Evolutionary conservation across 2,797 vertebrate genomes (phyloP).

Genomic region (Naso thynnoides): DNA sequence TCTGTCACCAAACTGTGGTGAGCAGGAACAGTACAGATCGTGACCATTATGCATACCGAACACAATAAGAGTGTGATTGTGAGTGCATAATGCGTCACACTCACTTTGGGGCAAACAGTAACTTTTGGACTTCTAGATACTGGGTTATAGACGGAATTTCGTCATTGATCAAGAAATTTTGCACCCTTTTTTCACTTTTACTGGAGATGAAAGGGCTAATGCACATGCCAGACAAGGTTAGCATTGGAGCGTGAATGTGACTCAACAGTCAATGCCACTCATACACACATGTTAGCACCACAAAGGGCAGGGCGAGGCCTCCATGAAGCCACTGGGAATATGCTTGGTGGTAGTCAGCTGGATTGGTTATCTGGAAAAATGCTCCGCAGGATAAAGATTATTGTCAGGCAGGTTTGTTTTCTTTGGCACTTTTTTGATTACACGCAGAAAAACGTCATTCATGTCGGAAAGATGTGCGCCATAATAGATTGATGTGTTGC

Average conservation of each 20-base stretch:
- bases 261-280: slow-evolving; percentile 54
- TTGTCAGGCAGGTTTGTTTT: background rate
- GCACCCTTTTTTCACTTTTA: slow-evolving; percentile 39
- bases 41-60: slow-evolving; percentile 63
- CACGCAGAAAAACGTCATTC: background rate
- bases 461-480: background rate
- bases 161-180: slow-evolving; percentile 33
- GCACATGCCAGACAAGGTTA: slow-evolving; percentile 70
- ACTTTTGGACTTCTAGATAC: slow-evolving; percentile 29
- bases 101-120: slow-evolving; percentile 16
- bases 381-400: background rate
- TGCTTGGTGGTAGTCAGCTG: slow-evolving; percentile 7
- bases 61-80: slow-evolving; percentile 43
- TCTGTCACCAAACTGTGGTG: slow-evolving; percentile 51
- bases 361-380: slow-evolving; percentile 11
- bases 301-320: slow-evolving; percentile 32
- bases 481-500: background rate
- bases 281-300: background rate
- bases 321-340: slow-evolving; percentile 18
- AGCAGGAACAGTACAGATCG: slow-evolving; percentile 48
- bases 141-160: background rate
- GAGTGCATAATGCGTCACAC: slow-evolving; percentile 48
- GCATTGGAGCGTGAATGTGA: slow-evolving; percentile 68
- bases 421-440: background rate
- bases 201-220: slow-evolving; percentile 60